phyloP scores from a whole-genome alignment of 30 jellyfish, hydroid and myxozoan genomes.

The Mastigias papua region DNA sequence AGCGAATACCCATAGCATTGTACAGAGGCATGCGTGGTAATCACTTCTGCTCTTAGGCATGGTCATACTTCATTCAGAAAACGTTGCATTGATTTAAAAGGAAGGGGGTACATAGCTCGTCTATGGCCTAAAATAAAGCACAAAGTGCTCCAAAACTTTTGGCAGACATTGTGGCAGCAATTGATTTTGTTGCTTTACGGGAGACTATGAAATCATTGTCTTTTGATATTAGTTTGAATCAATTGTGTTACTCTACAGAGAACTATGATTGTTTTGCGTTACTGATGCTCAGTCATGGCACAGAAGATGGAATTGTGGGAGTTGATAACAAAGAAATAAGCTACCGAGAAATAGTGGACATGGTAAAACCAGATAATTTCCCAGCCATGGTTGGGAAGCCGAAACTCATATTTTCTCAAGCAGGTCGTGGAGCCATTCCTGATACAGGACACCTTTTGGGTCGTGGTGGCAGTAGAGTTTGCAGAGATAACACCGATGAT shows the following conservation, averaged over 20 bases:
- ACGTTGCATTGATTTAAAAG: too few species aligned
- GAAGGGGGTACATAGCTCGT: too few species aligned
- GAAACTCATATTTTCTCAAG: constrained; percentile 63
- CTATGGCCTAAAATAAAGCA: too few species aligned
- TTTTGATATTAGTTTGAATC: too few species aligned
- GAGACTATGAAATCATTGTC: too few species aligned
- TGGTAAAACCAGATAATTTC: constrained; percentile 54
- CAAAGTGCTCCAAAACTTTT: too few species aligned
- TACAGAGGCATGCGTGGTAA: too few species aligned
- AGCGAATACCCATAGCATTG: too few species aligned
- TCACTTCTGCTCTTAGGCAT: too few species aligned
- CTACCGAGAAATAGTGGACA: constrained; percentile 20
- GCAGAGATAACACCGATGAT: not conserved
- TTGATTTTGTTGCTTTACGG: too few species aligned
- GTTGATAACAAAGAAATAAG: constrained; percentile 42
- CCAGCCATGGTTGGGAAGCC: constrained; percentile 69
- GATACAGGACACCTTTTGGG: constrained; percentile 44
- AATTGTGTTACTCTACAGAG: constrained; percentile 3
- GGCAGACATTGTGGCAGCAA: too few species aligned
- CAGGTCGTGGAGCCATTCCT: constrained; percentile 67
- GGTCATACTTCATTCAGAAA: too few species aligned
- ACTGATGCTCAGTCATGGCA: constrained; percentile 73
- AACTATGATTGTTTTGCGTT: constrained; percentile 69
- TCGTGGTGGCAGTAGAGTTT: constrained; percentile 39
- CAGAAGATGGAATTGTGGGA: constrained; percentile 56